phyloP scores from a whole-genome alignment of 1,140 invertebrate genomes.

The Drosophila subobscura region DNA sequence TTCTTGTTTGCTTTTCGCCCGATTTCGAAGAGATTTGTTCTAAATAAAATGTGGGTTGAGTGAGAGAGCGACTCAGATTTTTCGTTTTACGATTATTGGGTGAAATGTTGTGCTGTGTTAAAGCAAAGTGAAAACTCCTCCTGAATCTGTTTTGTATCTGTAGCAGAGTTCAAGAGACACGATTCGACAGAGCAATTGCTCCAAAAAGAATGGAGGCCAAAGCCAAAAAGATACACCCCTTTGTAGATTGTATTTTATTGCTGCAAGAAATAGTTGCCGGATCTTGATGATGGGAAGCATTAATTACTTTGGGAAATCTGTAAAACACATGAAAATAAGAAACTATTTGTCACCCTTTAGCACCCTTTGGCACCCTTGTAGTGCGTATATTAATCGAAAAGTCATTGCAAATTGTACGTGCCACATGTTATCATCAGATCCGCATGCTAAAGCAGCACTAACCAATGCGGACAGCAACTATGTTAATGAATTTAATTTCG shows the following conservation, averaged over 20 bases:
- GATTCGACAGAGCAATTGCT: too few relatives aligned
- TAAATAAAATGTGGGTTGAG: constrained; percentile 76
- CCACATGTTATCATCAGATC: too few relatives aligned
- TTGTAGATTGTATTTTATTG: background rate
- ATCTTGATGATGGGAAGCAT: too few relatives aligned
- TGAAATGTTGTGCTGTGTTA: constrained; percentile 47
- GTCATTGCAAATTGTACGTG: too few relatives aligned
- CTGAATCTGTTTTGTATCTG: constrained; percentile 10
- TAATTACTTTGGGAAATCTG: too few relatives aligned
- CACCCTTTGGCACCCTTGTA: too few relatives aligned
- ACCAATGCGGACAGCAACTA: constrained; percentile 28
- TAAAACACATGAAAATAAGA: background rate
- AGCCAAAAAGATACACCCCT: too few relatives aligned
- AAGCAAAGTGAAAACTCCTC: constrained; percentile 62
- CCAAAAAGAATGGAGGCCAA: too few relatives aligned
- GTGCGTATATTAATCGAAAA: too few relatives aligned
- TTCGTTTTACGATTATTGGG: constrained; percentile 61
- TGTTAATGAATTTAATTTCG: constrained; percentile 44
- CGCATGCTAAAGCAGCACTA: too few relatives aligned
- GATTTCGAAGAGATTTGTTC: constrained; percentile 73
- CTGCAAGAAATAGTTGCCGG: too few relatives aligned
- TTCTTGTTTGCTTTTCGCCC: constrained; percentile 37
- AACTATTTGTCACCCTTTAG: background rate
- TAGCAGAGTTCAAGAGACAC: constrained; percentile 23
- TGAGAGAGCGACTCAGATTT: constrained; percentile 57